These are phyloP conservation scores for Crenuchus spilurus DNA, from an alignment of 2,797 vertebrate genomes.

Conservation along the genomic window DNA sequence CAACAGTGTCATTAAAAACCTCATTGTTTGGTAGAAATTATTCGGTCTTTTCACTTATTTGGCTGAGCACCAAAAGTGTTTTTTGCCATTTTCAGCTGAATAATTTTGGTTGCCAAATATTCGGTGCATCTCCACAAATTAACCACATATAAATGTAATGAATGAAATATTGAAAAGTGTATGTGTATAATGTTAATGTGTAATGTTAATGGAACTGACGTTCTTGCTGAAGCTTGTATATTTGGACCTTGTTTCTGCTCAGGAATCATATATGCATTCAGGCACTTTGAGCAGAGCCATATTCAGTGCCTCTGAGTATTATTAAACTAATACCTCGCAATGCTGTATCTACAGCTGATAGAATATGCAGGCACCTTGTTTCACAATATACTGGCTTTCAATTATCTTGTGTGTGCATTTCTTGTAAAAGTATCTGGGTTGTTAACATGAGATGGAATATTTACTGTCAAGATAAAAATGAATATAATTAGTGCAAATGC, in stretches of 20 bases:
- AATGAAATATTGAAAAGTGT: conserved; percentile 7
- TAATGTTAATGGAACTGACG: conserved; percentile 12
- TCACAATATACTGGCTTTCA: conserved; percentile 48
- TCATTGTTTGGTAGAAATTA: too few species aligned
- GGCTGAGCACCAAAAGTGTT: too few species aligned
- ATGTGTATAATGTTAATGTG: conserved; percentile 9
- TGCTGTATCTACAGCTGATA: conserved; percentile 31
- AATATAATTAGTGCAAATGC: too few species aligned
- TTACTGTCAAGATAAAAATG: too few species aligned
- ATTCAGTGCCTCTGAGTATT: conserved; percentile 49
- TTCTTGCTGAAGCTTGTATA: conserved; percentile 34
- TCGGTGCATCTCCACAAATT: neutral
- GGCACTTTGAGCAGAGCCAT: conserved; percentile 37
- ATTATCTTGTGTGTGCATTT: conserved; percentile 6
- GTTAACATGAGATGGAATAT: too few species aligned
- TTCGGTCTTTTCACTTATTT: too few species aligned
- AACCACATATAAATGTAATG: neutral
- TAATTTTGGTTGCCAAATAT: too few species aligned
- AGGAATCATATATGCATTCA: conserved; percentile 29
- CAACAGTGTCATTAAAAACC: too few species aligned
- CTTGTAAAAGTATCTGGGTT: too few species aligned
- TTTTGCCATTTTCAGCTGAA: too few species aligned
- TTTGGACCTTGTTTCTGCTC: conserved; percentile 47
- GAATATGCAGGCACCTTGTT: conserved; percentile 36
- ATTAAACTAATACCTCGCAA: conserved; percentile 43